Conservation (phyloP, 1,140 invertebrate species). For the Araneus ventricosus region DNA sequence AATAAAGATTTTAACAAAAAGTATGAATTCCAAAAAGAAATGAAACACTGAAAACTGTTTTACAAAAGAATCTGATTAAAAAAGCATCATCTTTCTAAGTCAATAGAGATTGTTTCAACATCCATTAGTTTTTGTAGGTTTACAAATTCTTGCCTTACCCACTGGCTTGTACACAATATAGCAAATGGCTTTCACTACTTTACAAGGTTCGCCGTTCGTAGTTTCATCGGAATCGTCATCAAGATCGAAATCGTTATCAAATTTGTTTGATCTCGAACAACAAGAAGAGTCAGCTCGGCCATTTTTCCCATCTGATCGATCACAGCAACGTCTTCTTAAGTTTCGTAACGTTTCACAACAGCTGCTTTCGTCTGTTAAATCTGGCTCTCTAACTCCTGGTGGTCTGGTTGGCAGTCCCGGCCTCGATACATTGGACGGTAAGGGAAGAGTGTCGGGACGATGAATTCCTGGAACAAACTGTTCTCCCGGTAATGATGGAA, state of each 20-base stretch:
- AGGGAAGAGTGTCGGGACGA: not conserved
- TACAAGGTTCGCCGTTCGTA: constrained; percentile 35
- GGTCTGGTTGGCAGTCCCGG: not conserved
- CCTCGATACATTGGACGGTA: not conserved
- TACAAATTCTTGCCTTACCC: constrained; percentile 70
- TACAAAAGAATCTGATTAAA: too few species aligned
- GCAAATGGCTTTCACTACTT: constrained; percentile 70
- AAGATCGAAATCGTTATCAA: not conserved
- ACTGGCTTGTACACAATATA: constrained; percentile 74
- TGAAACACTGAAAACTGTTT: too few species aligned
- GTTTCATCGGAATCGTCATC: constrained; percentile 50
- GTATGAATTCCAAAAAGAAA: too few species aligned
- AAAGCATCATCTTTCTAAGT: too few species aligned
- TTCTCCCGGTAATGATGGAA: not conserved
- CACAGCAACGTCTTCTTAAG: constrained; percentile 55
- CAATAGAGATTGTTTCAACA: constrained; percentile 1
- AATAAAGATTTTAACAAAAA: too few species aligned
- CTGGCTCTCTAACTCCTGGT: constrained; percentile 40
- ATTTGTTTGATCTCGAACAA: constrained; percentile 20
- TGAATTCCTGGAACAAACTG: not conserved
- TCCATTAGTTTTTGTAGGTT: constrained; percentile 56
- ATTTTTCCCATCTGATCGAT: not conserved
- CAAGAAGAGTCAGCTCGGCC: constrained; percentile 42
- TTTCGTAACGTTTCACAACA: constrained; percentile 59
- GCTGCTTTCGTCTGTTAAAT: constrained; percentile 36